Base-by-base conservation (phyloP, 2,113 vertebrate genomes). In the Anhinga rufa region DNA sequence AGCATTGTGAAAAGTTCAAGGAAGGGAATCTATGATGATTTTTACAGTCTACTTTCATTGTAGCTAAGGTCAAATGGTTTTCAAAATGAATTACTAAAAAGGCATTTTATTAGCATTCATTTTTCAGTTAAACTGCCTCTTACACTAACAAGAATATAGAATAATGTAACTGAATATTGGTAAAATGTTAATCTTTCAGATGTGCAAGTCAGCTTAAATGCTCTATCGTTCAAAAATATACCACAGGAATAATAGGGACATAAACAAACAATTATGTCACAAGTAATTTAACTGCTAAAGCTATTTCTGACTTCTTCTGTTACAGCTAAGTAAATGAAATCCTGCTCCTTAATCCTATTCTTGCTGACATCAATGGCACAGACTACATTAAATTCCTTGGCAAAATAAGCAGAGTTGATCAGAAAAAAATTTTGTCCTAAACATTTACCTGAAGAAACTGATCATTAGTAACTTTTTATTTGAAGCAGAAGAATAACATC, bases 1-100 rank as follows among this genome's bases (percentile, higher is more conserved):
- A 97, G 94, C 88, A 96, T 89, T 96, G 68, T 91, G 88, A 88
- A 97, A 97, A 98, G 94, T 92, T 97, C 96, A 98, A 95, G 93
- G 86, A 96, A 97, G 94, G 80, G 93, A 96, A 97, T 94, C 93
- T 42, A 64, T 84, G 91, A 96, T 94, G 92, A 95, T 97, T 97
- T 94, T 96, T 95, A 95, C 75, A 95, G 95, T 95, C 65, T 96
- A 89, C 94, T 81, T 92, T 94, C 92, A 92, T 51, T 76, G 95
- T 97, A 91, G 76, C 94, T 91, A 89, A 96, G 95, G 84, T 97
- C 96, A 97, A 97, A 97, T 78, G 92, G 88, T 97, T 97, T 97
- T 97, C 88, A 95, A 97, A 97, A 84, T 32, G 49, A 66, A 80
- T 96, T 96, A 94, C 71, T 96, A 96, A 96, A 97, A 90, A 65